A percentile compares a stretch with the other conserved stretches of the same genome.
Evolutionary conservation across 2,888 invertebrate species (phyloP).

Genomic region (Cacoxenus indagator): DNA sequence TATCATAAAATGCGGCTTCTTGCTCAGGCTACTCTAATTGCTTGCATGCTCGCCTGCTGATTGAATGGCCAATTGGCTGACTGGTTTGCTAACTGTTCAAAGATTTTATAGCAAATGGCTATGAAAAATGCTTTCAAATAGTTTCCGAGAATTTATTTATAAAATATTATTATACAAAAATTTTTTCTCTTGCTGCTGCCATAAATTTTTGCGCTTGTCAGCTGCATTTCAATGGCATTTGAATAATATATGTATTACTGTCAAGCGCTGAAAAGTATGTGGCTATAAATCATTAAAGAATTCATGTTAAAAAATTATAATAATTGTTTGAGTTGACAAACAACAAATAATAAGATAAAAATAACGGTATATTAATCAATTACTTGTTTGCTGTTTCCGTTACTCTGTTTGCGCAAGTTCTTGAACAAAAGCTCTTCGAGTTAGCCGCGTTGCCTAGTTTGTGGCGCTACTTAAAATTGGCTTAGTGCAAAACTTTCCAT

Average conservation of each 20-base stretch:
- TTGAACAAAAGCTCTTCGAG: background rate
- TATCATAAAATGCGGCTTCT: too few species aligned
- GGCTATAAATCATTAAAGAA: conserved; percentile 14
- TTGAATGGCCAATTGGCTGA: too few species aligned
- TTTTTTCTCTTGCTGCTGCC: background rate
- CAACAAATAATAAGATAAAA: background rate
- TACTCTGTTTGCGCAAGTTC: background rate
- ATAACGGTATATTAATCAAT: conserved; percentile 17
- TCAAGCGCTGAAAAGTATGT: conserved; percentile 21
- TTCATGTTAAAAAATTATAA: background rate
- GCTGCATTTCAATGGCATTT: conserved; percentile 4
- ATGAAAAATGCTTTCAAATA: too few species aligned
- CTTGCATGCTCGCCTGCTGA: background rate
- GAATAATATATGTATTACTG: conserved; percentile 14
- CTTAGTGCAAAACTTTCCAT: background rate
- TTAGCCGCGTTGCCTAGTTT: background rate
- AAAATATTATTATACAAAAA: background rate
- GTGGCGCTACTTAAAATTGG: background rate
- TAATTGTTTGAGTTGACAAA: background rate
- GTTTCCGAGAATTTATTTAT: too few species aligned
- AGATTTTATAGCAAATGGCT: too few species aligned
- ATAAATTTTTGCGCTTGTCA: background rate
- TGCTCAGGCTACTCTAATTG: too few species aligned
- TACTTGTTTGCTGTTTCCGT: conserved; percentile 5
- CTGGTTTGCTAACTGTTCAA: too few species aligned